Base-by-base conservation (phyloP, 2,797 vertebrate species). In the Gastrophryne carolinensis region DNA sequence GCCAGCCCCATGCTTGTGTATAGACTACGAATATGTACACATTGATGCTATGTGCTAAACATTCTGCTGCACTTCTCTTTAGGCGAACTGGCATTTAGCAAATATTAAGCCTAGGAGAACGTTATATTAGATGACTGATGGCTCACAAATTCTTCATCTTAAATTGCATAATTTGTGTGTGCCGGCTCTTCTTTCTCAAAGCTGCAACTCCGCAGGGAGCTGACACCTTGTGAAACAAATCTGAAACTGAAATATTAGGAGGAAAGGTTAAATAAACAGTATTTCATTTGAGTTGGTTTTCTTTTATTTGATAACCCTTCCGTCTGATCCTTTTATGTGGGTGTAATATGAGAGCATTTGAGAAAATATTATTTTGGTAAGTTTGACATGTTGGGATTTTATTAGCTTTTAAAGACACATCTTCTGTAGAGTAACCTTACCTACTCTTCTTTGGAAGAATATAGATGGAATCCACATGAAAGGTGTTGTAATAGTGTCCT, bases 141-240 rank as follows among this genome's bases (percentile, higher is more conserved):
- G 15, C 9, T 58, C 78, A 81, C 56, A 74, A 80, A 75, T 73
- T 73, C n/a, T 65, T 69, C 32, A 13, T 10, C 37, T 68, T 47
- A 71, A 81, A 75, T 63, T 19, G 66, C 62, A 47, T 35, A 15
- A 49, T 70, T 76, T 35, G 24, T 69, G 7, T 73, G 21, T 61
- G 74, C 79, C 35, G 62, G 54, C 74, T 68, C 54, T 0, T 39
- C 37, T 27, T 49, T 34, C 10, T 67, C 63, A 24, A 0, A 13
- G 15, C 29, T 72, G 72, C 21, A 47, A 23, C 39, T 65, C 37
- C 17, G 26, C 32, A 12, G 17, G 37, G 50, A 47, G 15, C 57
- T 65, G 61, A 57, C 62, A 74, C 72, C 62, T 71, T 60, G 60
- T 66, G 61, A 44, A 74, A 70, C 27, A 67, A 70, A 58, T 47